phyloP scores from a whole-genome alignment of 2,888 invertebrate species.

The Ophion slaviceki region DNA sequence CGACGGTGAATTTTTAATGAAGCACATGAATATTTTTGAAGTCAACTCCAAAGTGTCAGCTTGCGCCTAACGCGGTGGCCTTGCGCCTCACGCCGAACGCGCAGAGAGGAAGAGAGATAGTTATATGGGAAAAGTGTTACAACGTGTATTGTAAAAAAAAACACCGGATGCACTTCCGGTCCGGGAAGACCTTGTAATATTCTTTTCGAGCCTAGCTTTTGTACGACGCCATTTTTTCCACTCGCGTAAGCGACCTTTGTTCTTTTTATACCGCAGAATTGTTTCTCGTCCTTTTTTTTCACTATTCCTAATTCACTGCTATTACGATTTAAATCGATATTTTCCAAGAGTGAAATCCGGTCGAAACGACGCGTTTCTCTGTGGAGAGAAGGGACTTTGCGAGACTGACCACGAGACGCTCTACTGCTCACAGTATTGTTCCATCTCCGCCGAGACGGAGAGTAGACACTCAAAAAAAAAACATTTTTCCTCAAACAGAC shows the following conservation, averaged over 20 bases:
- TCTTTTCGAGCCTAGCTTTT: slow-evolving; percentile 35
- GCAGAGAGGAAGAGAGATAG: slow-evolving; percentile 8
- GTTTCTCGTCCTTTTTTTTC: slow-evolving; percentile 4
- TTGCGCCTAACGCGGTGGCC: background rate
- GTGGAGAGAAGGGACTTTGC: slow-evolving; percentile 17
- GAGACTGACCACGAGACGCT: slow-evolving; percentile 49
- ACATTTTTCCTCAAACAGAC: slow-evolving; percentile 50
- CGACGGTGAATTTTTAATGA: background rate
- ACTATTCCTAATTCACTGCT: slow-evolving; percentile 1
- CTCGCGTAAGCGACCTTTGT: slow-evolving; percentile 6
- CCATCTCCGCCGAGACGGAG: slow-evolving; percentile 14
- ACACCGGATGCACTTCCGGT: slow-evolving; percentile 12
- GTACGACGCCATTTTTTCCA: slow-evolving; percentile 40
- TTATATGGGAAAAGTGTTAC: slow-evolving; percentile 50
- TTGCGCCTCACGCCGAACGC: background rate
- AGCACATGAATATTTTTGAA: background rate
- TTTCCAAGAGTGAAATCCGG: slow-evolving; percentile 20
- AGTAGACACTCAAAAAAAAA: slow-evolving; percentile 15
- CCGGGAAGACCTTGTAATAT: slow-evolving; percentile 17
- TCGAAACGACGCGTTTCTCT: slow-evolving; percentile 12
- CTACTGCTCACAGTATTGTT: slow-evolving; percentile 52
- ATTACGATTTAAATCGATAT: slow-evolving; percentile 31
- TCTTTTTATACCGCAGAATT: slow-evolving; percentile 17
- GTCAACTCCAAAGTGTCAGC: background rate
- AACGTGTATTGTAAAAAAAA: slow-evolving; percentile 32